A percentile compares a stretch with the other conserved stretches of the same genome.
phyloP scores from a whole-genome alignment of 2,888 invertebrate genomes.

The Sisyra nigra region DNA sequence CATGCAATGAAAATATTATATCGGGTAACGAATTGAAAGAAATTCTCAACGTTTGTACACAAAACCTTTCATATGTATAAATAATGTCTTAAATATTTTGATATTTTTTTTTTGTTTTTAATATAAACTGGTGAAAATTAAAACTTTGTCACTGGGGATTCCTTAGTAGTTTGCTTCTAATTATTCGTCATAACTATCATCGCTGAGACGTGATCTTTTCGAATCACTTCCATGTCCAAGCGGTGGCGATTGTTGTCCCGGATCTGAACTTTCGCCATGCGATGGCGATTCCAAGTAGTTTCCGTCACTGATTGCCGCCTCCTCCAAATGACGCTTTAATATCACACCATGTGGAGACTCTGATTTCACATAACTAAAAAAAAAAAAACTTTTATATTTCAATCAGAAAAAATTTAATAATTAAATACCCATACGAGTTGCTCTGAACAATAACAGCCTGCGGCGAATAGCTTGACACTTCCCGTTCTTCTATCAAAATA shows the following conservation, averaged over 20 bases:
- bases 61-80: too few relatives aligned
- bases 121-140: too few relatives aligned
- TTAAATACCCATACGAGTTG: conserved; percentile 32
- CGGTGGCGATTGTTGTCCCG: neutral
- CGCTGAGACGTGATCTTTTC: conserved; percentile 1
- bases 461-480: conserved; percentile 37
- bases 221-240: neutral
- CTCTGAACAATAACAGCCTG: conserved; percentile 42
- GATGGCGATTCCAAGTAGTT: conserved; percentile 2
- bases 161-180: too few relatives aligned
- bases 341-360: conserved; percentile 7
- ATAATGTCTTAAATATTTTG: too few relatives aligned
- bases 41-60: too few relatives aligned
- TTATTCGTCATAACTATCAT: neutral
- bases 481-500: conserved; percentile 33
- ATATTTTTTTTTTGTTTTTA: too few relatives aligned
- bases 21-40: too few relatives aligned
- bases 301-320: conserved; percentile 16
- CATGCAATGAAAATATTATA: too few relatives aligned
- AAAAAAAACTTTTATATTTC: neutral
- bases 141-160: too few relatives aligned
- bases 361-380: neutral
- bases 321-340: conserved; percentile 8
- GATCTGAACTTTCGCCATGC: conserved; percentile 4
- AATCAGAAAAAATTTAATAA: neutral